phyloP scores from a whole-genome alignment of 1,140 invertebrate species.

The Nebria ingens region DNA sequence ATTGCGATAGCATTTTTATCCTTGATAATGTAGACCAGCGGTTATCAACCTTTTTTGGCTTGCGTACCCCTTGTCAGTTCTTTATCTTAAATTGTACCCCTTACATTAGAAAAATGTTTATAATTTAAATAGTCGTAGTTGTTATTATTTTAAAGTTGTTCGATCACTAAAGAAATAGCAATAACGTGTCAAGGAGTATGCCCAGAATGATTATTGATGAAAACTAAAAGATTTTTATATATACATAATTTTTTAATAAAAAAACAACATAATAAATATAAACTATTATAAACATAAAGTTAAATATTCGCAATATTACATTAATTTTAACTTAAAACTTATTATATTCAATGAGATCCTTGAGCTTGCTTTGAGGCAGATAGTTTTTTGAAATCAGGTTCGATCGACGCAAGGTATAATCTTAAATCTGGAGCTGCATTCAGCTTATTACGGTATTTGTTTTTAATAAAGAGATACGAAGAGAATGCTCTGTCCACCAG shows the following conservation, averaged over 20 bases:
- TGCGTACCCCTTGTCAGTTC: not conserved
- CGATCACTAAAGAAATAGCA: not conserved
- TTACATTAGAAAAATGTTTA: too few species aligned
- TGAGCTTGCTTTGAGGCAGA: slow-evolving; percentile 1
- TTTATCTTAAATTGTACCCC: not conserved
- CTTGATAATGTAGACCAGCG: not conserved
- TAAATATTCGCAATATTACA: not conserved
- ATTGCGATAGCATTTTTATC: not conserved
- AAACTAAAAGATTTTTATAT: not conserved
- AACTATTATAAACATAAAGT: not conserved
- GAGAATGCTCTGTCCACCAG: slow-evolving; percentile 9
- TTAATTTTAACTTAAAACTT: not conserved
- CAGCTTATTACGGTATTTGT: slow-evolving; percentile 10
- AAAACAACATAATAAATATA: not conserved
- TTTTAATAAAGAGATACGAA: slow-evolving; percentile 3
- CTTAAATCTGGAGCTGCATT: slow-evolving; percentile 7
- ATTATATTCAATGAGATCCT: slow-evolving; percentile 11
- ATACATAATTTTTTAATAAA: not conserved
- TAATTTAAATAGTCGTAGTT: too few species aligned
- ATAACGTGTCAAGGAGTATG: not conserved
- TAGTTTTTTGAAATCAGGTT: not conserved
- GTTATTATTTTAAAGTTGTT: too few species aligned
- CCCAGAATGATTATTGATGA: not conserved
- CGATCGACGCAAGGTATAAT: not conserved
- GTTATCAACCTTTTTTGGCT: not conserved